Evolutionary conservation across 35 echinoderm and acorn worm species (phyloP).

Genomic region (Amphiura filiformis): DNA sequence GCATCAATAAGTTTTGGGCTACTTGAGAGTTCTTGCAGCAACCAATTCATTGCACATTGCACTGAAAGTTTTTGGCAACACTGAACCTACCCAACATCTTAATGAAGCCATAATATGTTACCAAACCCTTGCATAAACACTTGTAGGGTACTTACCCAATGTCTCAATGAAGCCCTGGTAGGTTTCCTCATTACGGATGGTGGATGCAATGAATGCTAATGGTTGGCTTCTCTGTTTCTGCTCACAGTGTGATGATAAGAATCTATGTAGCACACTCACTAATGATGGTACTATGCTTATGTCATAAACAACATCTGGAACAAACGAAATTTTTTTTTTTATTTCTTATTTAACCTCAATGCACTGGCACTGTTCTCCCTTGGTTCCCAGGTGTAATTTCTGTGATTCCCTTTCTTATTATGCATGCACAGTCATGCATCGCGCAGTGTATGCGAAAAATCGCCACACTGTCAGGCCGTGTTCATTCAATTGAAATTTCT

Average conservation of each 20-base stretch:
- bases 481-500: no score
- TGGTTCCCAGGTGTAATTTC: no score
- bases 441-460: no score
- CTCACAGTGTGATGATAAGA: no score
- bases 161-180: constrained; percentile 36
- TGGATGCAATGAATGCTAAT: constrained; percentile 53
- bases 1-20: neutral
- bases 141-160: constrained; percentile 51
- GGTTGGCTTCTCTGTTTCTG: neutral
- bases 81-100: neutral
- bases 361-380: no score
- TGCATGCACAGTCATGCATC: no score
- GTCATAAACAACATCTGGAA: constrained; percentile 41
- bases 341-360: no score
- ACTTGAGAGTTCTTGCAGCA: neutral
- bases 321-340: no score
- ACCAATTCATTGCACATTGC: neutral
- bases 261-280: constrained; percentile 3
- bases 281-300: constrained; percentile 9
- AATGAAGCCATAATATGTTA: neutral
- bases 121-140: no score
- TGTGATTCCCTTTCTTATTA: no score
- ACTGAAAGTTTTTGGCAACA: neutral
- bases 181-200: constrained; percentile 59
- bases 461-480: no score